Conservation (phyloP, 2,888 invertebrate species). For the Elaeidobius kamerunicus region DNA sequence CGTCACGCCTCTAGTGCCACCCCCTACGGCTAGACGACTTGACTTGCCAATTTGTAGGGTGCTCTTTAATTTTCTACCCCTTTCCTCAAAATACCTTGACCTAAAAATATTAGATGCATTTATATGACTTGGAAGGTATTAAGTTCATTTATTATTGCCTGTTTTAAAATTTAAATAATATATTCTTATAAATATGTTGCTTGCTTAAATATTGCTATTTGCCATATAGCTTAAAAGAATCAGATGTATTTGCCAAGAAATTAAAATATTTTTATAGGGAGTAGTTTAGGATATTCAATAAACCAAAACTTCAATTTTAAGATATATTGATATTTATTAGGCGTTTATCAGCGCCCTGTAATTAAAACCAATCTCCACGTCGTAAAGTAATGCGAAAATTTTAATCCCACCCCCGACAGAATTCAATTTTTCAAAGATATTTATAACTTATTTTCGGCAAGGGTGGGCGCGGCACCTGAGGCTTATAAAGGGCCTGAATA, state of each 20-base stretch:
- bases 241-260: too few species aligned
- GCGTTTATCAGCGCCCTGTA: conserved; percentile 46
- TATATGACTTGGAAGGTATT: too few species aligned
- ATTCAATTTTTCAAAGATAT: conserved; percentile 46
- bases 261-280: conserved; percentile 3
- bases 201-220: too few species aligned
- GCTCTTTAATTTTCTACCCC: conserved; percentile 9
- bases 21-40: conserved; percentile 3
- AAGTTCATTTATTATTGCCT: too few species aligned
- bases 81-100: too few species aligned
- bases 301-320: not conserved
- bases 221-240: too few species aligned
- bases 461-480: conserved; percentile 43
- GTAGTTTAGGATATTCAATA: too few species aligned
- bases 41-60: conserved; percentile 4
- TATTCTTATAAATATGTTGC: too few species aligned
- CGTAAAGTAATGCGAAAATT: conserved; percentile 49
- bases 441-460: conserved; percentile 48
- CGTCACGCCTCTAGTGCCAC: conserved; percentile 7
- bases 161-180: too few species aligned
- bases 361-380: conserved; percentile 47
- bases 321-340: not conserved
- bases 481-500: conserved; percentile 23
- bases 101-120: too few species aligned
- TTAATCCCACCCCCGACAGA: conserved; percentile 44